Base-by-base conservation (phyloP, 2,113 vertebrate species). In the Scomber japonicus region DNA sequence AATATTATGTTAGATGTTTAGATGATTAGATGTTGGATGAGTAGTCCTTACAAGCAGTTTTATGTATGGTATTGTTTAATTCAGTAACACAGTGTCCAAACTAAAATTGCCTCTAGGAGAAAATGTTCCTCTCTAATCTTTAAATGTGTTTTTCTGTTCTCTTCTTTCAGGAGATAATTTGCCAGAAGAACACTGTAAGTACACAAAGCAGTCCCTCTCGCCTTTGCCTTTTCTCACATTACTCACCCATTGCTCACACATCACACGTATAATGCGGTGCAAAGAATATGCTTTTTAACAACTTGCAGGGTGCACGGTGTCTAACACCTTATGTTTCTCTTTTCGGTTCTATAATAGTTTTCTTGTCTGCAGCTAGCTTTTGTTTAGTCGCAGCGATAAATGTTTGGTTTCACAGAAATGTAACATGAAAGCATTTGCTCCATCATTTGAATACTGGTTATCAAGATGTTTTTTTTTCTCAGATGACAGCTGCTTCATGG, bases 161-260 rank as follows among this genome's bases (percentile, higher is more conserved):
- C 17, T 48, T 92, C 79, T 92, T 95, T 69, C 91, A 99, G 98
- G 98, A 99, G 89, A 96, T 99, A 51, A 97, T 99, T 94, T 98
- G 95, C 95, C 98, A 99, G 95, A 99, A 99, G 95, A 99, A 99
- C 95, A 98, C 96, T 94, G 98, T 99, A 92, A 98, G 98, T 99
- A 95, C 90, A 83, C 45, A 55, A 73, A 66, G 57, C 50, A 17
- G 44, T 45, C 3, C 19, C 14, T 19, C 51, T 69, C 15, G 15
- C 71, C 54, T 60, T 67, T 80, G 55, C 68, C 61, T 40, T 93
- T 84, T 88, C 84, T 80, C 87, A 89, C 88, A 27, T 86, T 84
- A 64, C 72, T 82, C 84, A 85, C 61, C 57, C 70, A 11, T 35
- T 50, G 56, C 86, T 85, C 78, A 84, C 75, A 80, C 71, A 82